Base-by-base conservation (phyloP, 1,140 invertebrate species). In the Phocides pigmalion region DNA sequence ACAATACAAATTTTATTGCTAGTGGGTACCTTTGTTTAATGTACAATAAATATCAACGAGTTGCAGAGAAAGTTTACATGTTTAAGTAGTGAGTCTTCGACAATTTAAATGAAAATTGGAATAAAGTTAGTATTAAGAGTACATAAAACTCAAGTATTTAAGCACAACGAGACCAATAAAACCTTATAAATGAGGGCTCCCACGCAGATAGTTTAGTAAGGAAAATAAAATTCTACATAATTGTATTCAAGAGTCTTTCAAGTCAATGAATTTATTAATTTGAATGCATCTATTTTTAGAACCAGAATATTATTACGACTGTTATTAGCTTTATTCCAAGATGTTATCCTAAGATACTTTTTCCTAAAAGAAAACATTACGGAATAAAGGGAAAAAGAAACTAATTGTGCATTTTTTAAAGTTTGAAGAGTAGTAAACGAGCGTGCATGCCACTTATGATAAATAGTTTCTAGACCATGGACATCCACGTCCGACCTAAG, bases 141-240 rank as follows among this genome's bases (percentile, higher is more conserved):
- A 41, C 12, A 39, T 54, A 54, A 54, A 54, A 54, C 19, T 54
- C 17, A 16, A 41, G 19, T 39, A 54, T 54, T 54, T 39, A 54
- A 54, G 20, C 16, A 35, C 37, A 22, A 41, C 20, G 37, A 56
- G n/a, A 20, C 15, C 54, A n/a, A 59, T 59, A 47, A 59, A 35
- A 59, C 15, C 11, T 46, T 59, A 58, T 58, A 44, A 46, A 59
- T 59, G 41, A 35, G 16, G 11, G 15, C 41, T 35, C 56, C 56
- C 42, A 59, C 41, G 25, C 41, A 61, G 15, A 19, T 19, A 47
- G 28, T 37, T 39, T 22, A 42, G 12, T 22, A 61, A 49, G 17
- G 28, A 49, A 37, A 61, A 47, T 49, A 61, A 49, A 61, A 49
- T 19, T 61, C 12, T 35, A 32, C 28, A 12, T 47, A 37, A 59